phyloP scores from a whole-genome alignment of 2,113 vertebrate genomes.

The Pimephales promelas region DNA sequence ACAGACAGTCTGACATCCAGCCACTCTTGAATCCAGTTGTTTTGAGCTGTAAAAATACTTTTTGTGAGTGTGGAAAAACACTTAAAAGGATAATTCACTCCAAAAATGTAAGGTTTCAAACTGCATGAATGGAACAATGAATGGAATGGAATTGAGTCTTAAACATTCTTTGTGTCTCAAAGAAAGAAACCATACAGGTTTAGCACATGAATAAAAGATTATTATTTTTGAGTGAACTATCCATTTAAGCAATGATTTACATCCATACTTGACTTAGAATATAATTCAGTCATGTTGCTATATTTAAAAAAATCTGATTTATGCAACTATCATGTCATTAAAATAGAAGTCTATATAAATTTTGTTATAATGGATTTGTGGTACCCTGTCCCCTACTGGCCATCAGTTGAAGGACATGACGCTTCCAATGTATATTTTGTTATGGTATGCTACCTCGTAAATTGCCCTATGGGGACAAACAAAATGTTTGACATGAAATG shows the following conservation, averaged over 20 bases:
- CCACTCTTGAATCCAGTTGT: background rate
- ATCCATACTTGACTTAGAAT: background rate
- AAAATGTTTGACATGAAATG: no score
- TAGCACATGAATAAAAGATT: background rate
- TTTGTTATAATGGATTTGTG: constrained; percentile 45
- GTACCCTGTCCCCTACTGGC: constrained; percentile 72
- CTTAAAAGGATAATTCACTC: background rate
- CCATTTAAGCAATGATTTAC: background rate
- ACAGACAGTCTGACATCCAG: background rate
- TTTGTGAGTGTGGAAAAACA: background rate
- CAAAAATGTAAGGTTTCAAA: background rate
- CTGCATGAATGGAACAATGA: background rate
- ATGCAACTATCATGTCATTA: background rate
- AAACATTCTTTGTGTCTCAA: background rate
- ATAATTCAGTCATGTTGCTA: no score
- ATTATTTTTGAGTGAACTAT: background rate
- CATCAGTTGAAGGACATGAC: constrained; percentile 22
- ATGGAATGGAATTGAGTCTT: background rate
- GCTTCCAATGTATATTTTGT: no score
- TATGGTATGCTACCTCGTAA: no score
- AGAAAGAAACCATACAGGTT: background rate
- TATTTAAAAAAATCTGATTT: background rate
- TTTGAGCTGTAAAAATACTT: background rate
- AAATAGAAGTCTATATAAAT: background rate
- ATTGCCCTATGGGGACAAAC: no score